Evolutionary conservation across 2,113 vertebrate species (phyloP), one percentile per base, ranked within the genome.

Genomic region (Noturus placidus): DNA sequence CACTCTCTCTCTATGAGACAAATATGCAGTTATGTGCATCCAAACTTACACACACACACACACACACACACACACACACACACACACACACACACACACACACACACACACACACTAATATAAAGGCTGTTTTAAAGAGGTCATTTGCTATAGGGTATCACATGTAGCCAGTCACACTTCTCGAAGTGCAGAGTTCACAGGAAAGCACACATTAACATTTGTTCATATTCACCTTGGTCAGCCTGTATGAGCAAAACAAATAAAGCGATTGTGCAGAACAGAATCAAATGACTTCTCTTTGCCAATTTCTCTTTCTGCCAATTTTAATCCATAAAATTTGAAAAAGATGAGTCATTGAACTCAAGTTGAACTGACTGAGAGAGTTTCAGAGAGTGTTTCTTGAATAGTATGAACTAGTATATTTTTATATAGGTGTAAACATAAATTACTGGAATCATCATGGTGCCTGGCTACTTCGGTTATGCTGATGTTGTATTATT

Each of bases 251-350:
- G 63, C 4, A 82, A 3, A 30, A 81, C 63, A 81, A 82, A 59
- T 59, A 69, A 59, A 33, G 13, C 65, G 46, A 59, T 82, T 82
- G 86, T 87, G 50, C 10, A 9, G 15, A 50, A 35, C 59, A 27
- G n/a, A 79, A 86, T 79, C 72, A 78, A 50, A 42, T 86, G 57
- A 86, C 74, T 86, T 77, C 74, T 33, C 13, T 46, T 30, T 25
- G 30, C 25, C n/a, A n/a, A n/a, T n/a, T n/a, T n/a, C n/a, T n/a
- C n/a, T n/a, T 76, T 33, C 69, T 76, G 54, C 10, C 69, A 76
- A 3, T 42, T 38, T 9, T 85, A 11, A n/a, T n/a, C 2, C 17
- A 30, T 30, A 56, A 52, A 54, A 70, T 56, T 61, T 27, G 42
- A 25, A 61, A 52, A 57, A 61, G 3, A 46, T 30, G 72, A 63